Evolutionary conservation across 2,888 invertebrate genomes (phyloP), one percentile per base, ranked within the genome.

Genomic region (Entomobrya proxima): DNA sequence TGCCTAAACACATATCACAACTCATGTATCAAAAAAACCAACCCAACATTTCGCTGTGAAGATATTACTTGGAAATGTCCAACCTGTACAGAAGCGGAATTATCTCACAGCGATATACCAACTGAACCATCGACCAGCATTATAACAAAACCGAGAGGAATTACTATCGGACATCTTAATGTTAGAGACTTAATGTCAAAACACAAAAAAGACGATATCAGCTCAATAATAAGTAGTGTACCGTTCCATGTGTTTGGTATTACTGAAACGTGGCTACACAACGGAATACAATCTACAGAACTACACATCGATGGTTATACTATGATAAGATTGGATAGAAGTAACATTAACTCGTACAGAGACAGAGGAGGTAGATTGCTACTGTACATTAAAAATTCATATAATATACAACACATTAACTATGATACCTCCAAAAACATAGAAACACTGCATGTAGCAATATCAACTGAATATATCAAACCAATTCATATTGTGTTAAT

Each of bases 161-260:
- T 55, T 1, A 4, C 27, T 11, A 55, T 55, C 9, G 55, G 55
- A 55, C 55, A 55, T 27, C 11, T 55, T 1, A 55, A 55, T 27
- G 11, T 55, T 1, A 24, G 55, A 55, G 55, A 55, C 18, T 27
- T 55, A 1, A 27, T 55, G 55, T 55, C 55, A 1, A 24, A 27
- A 1, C 15, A 27, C 27, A 55, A 55, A 27, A 55, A 24, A 55
- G 55, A 76, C 15, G 75, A 76, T 13, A 18, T 76, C 18, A 1
- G 13, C 15, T 1, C 1, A 0, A 37, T 76, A 9, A 21, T 55
- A 6, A 11, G 15, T 4, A 37, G 9, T 7, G 24, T 13, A 1
- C 21, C 18, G 11, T 76, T 55, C 24, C 55, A 76, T 37, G 15
- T 76, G 0, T 55, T 76, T 37, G 75, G 75, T 9, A 40, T 76